Conservation (phyloP, 2,797 vertebrate genomes). For the Cynodonichthys magdalenae region DNA sequence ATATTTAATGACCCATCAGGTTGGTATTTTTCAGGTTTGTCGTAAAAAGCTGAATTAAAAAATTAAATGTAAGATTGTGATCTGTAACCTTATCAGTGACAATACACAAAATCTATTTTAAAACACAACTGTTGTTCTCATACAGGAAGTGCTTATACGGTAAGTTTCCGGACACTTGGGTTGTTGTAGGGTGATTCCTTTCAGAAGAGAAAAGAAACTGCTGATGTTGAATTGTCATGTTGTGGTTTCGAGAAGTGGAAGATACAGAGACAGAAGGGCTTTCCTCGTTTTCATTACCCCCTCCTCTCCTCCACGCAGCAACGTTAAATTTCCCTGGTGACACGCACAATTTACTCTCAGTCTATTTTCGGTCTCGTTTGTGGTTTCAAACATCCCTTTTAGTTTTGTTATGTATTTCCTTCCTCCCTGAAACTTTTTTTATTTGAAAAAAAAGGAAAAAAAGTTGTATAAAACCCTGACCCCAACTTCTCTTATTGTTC, state of each 20-base stretch:
- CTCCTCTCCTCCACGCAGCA: constrained; percentile 13
- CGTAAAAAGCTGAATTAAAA: too few relatives aligned
- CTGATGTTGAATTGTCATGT: neutral
- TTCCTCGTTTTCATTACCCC: constrained; percentile 55
- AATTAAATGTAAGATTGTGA: too few relatives aligned
- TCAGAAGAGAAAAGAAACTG: constrained; percentile 16
- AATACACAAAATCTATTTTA: too few relatives aligned
- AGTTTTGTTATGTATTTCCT: constrained; percentile 58
- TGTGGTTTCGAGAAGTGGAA: constrained; percentile 24
- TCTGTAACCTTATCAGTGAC: too few relatives aligned
- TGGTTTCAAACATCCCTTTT: constrained; percentile 29
- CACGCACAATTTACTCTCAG: neutral
- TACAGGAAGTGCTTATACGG: neutral
- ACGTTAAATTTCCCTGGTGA: constrained; percentile 41
- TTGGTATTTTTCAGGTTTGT: too few relatives aligned
- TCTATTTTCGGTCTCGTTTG: constrained; percentile 37
- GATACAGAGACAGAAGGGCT: constrained; percentile 44
- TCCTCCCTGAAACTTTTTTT: constrained; percentile 13
- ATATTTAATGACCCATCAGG: too few relatives aligned
- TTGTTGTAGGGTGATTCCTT: constrained; percentile 30
- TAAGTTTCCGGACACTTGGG: constrained; percentile 6
- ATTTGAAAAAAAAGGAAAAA: too few relatives aligned
- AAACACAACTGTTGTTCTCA: neutral
- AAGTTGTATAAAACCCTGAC: neutral
- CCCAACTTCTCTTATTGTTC: constrained; percentile 7